Percentiles rank a stretch among this genome's conserved stretches.
Conservation (phyloP, 2,113 vertebrate genomes). For the Calyptomena viridis region DNA sequence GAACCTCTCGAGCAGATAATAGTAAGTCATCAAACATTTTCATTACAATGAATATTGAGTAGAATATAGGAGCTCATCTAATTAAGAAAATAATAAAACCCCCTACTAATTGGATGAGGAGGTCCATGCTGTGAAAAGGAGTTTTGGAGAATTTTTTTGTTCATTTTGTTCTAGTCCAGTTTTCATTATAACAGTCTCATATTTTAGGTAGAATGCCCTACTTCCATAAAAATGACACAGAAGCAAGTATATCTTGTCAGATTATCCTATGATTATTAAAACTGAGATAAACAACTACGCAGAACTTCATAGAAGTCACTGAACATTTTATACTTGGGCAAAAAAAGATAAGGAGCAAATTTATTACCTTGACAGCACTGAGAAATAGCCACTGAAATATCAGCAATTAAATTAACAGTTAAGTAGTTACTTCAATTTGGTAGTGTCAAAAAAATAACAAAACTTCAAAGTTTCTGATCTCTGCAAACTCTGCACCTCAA, state of each 20-base stretch:
- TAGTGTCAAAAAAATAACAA: background rate
- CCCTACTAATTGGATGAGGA: background rate
- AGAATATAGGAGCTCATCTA: background rate
- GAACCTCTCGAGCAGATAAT: background rate
- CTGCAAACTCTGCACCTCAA: background rate
- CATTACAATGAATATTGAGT: background rate
- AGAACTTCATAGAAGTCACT: background rate
- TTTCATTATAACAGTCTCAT: background rate
- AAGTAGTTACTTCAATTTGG: background rate
- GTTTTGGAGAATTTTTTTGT: background rate
- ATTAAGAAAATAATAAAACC: background rate
- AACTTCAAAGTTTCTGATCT: background rate
- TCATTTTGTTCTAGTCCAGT: background rate
- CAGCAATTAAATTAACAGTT: background rate
- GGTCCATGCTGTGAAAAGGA: background rate
- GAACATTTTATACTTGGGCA: background rate
- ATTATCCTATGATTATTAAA: background rate
- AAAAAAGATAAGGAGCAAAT: background rate
- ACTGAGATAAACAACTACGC: background rate
- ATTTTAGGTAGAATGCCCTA: background rate
- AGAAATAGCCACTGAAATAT: background rate
- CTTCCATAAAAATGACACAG: background rate
- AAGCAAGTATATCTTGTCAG: background rate
- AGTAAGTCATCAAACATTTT: background rate
- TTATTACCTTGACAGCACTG: background rate